Evolutionary conservation across 2,888 invertebrate species (phyloP).

Genomic region (Lottia gigantea): DNA sequence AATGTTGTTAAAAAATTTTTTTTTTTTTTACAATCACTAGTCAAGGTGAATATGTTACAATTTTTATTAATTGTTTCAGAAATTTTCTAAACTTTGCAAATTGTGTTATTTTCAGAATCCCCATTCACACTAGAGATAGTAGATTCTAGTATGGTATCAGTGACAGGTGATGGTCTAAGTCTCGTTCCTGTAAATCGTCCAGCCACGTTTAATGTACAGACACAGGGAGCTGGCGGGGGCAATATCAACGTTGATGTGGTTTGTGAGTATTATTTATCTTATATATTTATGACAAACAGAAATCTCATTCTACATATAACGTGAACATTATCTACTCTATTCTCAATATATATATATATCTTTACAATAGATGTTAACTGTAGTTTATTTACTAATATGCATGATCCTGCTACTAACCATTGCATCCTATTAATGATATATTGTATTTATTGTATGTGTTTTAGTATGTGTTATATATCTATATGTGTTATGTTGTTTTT

Average conservation of each 20-base stretch:
- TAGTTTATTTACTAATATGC: neutral
- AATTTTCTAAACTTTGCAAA: neutral
- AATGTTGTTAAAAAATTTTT: too few species aligned
- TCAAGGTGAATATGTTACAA: too few species aligned
- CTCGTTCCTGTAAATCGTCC: slow-evolving; percentile 74
- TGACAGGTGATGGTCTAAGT: slow-evolving; percentile 75
- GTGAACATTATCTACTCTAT: too few species aligned
- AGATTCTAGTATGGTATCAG: slow-evolving; percentile 74
- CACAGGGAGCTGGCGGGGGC: slow-evolving; percentile 84
- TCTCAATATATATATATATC: too few species aligned
- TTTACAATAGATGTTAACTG: too few species aligned
- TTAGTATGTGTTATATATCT: neutral
- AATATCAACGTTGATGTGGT: slow-evolving; percentile 89
- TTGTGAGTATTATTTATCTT: slow-evolving; percentile 42
- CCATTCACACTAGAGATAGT: slow-evolving; percentile 65
- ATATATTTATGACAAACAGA: neutral
- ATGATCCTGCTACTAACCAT: slow-evolving; percentile 3
- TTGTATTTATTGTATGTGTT: neutral
- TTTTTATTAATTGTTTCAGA: too few species aligned
- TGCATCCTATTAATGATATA: neutral
- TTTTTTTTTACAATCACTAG: too few species aligned
- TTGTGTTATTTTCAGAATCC: slow-evolving; percentile 52
- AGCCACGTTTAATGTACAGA: slow-evolving; percentile 74
- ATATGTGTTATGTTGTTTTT: neutral
- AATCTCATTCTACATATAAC: too few species aligned